phyloP scores from a whole-genome alignment of 2,113 vertebrate species.

The Poicephalus gulielmi region DNA sequence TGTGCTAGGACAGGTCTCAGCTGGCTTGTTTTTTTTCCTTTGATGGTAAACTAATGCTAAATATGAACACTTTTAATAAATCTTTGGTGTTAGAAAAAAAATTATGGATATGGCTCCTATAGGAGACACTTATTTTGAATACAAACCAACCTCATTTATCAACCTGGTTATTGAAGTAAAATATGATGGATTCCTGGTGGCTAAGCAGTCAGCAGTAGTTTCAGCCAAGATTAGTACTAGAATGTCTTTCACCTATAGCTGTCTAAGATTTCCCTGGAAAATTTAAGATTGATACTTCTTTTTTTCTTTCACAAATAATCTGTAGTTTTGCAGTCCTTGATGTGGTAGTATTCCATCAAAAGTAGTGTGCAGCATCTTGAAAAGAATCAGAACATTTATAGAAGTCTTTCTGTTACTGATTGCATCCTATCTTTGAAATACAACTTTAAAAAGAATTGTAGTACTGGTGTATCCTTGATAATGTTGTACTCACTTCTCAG shows the following conservation, averaged over 20 bases:
- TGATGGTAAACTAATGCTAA: background rate
- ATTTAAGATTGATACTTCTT: background rate
- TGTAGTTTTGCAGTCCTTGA: background rate
- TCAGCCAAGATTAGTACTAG: background rate
- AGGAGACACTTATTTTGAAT: background rate
- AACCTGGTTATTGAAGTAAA: background rate
- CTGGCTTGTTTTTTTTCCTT: background rate
- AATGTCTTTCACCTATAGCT: background rate
- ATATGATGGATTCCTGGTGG: background rate
- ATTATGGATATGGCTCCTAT: background rate
- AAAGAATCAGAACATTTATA: background rate
- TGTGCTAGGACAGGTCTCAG: background rate
- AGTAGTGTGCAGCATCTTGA: background rate
- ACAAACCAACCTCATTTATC: background rate
- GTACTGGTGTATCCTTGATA: background rate
- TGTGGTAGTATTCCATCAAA: background rate
- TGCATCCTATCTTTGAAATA: background rate
- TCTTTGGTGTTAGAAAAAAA: background rate
- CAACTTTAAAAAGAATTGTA: background rate
- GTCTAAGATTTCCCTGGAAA: background rate
- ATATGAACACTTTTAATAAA: background rate
- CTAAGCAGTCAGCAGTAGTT: background rate
- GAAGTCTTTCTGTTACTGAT: background rate
- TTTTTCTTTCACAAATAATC: background rate
- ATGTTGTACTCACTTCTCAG: background rate